These are phyloP conservation scores for Drosophila mayri DNA, from an alignment of 1,140 invertebrate genomes.

Conservation along the genomic window DNA sequence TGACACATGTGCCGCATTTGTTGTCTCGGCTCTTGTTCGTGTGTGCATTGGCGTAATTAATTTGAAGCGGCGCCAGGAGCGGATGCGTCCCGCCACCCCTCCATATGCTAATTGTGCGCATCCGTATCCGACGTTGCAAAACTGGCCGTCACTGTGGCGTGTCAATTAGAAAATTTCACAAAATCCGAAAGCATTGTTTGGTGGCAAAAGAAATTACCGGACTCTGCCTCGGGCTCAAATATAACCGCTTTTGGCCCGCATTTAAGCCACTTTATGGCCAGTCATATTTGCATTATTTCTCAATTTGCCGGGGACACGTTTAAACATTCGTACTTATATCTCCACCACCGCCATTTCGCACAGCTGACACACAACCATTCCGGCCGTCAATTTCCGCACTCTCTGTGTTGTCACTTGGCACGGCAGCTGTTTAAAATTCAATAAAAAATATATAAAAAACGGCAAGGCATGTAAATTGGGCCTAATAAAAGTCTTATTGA, in stretches of 20 bases:
- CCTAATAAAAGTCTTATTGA: slow-evolving; percentile 76
- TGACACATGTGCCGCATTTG: slow-evolving; percentile 64
- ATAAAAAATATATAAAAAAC: slow-evolving; percentile 62
- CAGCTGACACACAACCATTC: slow-evolving; percentile 65
- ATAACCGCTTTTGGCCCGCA: slow-evolving; percentile 15
- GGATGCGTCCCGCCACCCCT: slow-evolving; percentile 38
- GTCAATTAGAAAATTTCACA: slow-evolving; percentile 58
- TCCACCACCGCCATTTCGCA: slow-evolving; percentile 52
- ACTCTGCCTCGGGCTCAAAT: neutral
- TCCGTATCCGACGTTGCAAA: slow-evolving; percentile 57
- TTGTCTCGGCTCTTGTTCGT: slow-evolving; percentile 54
- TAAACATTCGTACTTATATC: slow-evolving; percentile 51
- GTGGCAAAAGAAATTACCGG: slow-evolving; percentile 1
- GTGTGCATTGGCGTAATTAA: slow-evolving; percentile 81
- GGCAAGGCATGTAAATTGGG: slow-evolving; percentile 72
- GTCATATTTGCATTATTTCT: slow-evolving; percentile 81
- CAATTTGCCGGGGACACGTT: slow-evolving; percentile 65
- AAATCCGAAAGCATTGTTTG: slow-evolving; percentile 8
- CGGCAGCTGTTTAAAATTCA: slow-evolving; percentile 81
- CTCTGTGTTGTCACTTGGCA: slow-evolving; percentile 59
- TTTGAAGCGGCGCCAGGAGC: slow-evolving; percentile 75
- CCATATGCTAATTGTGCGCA: slow-evolving; percentile 74
- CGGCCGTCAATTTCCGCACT: slow-evolving; percentile 39
- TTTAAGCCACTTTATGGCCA: slow-evolving; percentile 57
- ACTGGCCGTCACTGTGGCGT: slow-evolving; percentile 34